These are phyloP conservation scores for Gymnodraco acuticeps DNA, from an alignment of 2,797 vertebrate genomes.

Conservation along the genomic window DNA sequence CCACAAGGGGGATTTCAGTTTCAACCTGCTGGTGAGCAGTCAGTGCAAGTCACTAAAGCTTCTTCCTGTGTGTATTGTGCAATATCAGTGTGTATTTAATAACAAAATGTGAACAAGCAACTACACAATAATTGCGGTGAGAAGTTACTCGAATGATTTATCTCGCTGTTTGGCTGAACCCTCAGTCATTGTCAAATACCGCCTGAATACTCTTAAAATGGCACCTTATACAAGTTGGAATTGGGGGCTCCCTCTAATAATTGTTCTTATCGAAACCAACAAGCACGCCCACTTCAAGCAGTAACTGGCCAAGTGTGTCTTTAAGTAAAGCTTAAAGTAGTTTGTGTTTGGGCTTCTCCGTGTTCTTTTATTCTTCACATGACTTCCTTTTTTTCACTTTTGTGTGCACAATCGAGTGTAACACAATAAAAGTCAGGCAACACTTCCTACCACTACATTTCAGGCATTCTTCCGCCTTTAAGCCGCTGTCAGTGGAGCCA, in stretches of 20 bases:
- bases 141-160: neutral
- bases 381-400: neutral
- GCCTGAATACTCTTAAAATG: no score
- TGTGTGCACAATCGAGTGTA: neutral
- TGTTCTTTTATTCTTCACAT: neutral
- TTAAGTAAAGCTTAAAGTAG: neutral
- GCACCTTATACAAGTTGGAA: no score
- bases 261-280: neutral
- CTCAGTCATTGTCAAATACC: no score
- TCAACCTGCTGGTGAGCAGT: neutral
- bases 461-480: neutral
- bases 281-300: neutral
- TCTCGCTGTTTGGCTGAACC: neutral
- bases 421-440: neutral
- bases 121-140: no score
- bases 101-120: no score
- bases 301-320: no score
- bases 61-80: neutral
- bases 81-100: neutral
- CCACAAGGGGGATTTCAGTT: no score
- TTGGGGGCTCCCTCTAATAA: no score
- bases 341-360: neutral
- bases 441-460: neutral
- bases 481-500: neutral
- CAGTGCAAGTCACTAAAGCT: no score